phyloP scores from a whole-genome alignment of 2,888 invertebrate species.

The Adineta ricciae region DNA sequence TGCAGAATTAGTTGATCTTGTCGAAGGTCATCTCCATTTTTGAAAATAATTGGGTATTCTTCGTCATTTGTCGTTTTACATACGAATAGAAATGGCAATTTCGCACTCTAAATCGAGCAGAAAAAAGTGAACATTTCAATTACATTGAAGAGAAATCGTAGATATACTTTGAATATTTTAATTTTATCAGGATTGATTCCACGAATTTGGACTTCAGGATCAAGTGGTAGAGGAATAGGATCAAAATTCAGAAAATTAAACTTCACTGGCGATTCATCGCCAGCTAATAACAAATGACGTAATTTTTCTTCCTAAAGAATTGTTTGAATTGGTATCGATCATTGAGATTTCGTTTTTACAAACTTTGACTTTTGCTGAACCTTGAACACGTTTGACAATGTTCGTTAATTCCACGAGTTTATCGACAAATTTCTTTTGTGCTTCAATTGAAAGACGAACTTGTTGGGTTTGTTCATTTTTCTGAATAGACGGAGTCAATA shows the following conservation, averaged over 20 bases:
- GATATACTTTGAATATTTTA: slow-evolving; percentile 66
- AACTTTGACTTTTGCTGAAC: slow-evolving; percentile 74
- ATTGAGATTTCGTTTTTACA: too few relatives aligned
- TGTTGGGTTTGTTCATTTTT: slow-evolving; percentile 43
- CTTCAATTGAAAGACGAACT: slow-evolving; percentile 64
- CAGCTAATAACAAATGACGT: neutral
- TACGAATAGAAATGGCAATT: slow-evolving; percentile 84
- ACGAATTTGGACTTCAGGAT: slow-evolving; percentile 76
- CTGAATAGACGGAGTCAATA: too few relatives aligned
- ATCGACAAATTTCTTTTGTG: slow-evolving; percentile 81
- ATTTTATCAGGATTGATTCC: slow-evolving; percentile 71
- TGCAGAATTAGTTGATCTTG: slow-evolving; percentile 94
- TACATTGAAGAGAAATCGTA: slow-evolving; percentile 36
- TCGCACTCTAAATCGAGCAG: slow-evolving; percentile 58
- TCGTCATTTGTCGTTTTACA: slow-evolving; percentile 65
- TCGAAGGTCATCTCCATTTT: slow-evolving; percentile 88
- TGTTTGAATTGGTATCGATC: too few relatives aligned
- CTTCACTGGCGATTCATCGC: neutral
- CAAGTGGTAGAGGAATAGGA: slow-evolving; percentile 81
- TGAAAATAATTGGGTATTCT: slow-evolving; percentile 88
- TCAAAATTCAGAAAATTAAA: slow-evolving; percentile 69
- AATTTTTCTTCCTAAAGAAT: neutral
- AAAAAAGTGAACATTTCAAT: too few relatives aligned
- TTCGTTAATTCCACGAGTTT: slow-evolving; percentile 77
- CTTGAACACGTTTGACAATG: slow-evolving; percentile 75